Base-by-base conservation (phyloP, 1,140 invertebrate genomes). In the Bombus superbus region DNA sequence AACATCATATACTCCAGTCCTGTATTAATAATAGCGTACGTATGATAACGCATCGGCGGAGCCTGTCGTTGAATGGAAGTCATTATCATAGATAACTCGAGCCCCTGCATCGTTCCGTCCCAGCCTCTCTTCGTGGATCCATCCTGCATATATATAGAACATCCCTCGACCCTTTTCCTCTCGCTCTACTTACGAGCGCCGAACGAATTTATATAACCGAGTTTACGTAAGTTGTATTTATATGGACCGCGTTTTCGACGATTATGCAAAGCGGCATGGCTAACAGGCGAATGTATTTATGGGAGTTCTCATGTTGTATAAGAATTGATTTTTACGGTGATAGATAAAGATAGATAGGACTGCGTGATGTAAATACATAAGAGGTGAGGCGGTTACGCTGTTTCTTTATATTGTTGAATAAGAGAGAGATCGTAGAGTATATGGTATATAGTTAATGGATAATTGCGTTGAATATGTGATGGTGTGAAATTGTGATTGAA, bases 81-180 rank as follows among this genome's bases (percentile, higher is more conserved):
- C 66, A 72, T 80, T 85, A 80, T 80, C 68, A 85, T 85, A 80
- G 83, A 85, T 85, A 80, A 71, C 76, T 72, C 38, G 66, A 47
- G 57, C 47, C 66, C 66, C 47, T 80, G 68, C 38, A 47, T 62
- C 66, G 53, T 72, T 32, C 8, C 44, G 28, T 59, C 22, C 10
- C 64, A 32, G 59, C 73, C 28, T 64, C 38, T 15, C 59, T 68
- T n/a, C 32, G 2, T 59, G 3, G 64, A 44, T 73, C 42, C 28
- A 76, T 28, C 18, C 9, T 53, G 2, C 3, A 18, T 82, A 66
- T 83, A 78, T 53, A 83, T 75, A 53, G 40, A 42, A 83, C 59
- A 57, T 69, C 62, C 62, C 62, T 47, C 81, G 81, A 68, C 44
- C 62, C 73, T 74, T 66, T 68, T 40, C 28, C 28, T 57, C 64